phyloP scores from a whole-genome alignment of 2,797 vertebrate genomes.

The Pogonophryne albipinna region DNA sequence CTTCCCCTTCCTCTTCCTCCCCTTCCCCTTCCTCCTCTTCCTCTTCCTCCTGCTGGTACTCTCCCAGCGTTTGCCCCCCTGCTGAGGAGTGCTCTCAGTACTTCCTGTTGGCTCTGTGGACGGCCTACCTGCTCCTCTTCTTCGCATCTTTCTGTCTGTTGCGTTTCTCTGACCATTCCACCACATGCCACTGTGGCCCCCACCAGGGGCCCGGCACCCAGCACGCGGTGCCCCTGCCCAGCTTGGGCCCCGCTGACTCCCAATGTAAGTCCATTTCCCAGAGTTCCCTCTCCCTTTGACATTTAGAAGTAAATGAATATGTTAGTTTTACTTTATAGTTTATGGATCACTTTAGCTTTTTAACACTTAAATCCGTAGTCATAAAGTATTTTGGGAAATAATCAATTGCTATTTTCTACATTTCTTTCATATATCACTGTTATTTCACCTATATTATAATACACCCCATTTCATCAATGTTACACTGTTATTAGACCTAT shows the following conservation, averaged over 20 bases:
- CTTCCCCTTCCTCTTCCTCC: slow-evolving; percentile 64
- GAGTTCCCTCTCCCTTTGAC: neutral
- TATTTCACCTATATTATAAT: too few relatives aligned
- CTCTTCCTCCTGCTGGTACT: slow-evolving; percentile 75
- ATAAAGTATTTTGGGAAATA: too few relatives aligned
- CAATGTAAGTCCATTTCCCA: slow-evolving; percentile 73
- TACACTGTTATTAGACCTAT: too few relatives aligned
- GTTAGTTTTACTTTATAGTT: too few relatives aligned
- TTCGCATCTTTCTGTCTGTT: slow-evolving; percentile 85
- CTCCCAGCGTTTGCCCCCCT: slow-evolving; percentile 79
- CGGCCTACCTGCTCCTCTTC: slow-evolving; percentile 83
- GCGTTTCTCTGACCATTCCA: slow-evolving; percentile 73
- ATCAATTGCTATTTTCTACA: too few relatives aligned
- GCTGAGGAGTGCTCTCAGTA: slow-evolving; percentile 81
- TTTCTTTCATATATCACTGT: too few relatives aligned
- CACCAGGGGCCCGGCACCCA: slow-evolving; percentile 75
- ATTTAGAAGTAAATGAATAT: neutral
- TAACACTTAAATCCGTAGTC: too few relatives aligned
- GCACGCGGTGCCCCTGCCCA: slow-evolving; percentile 45
- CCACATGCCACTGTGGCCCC: slow-evolving; percentile 41
- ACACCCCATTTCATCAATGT: too few relatives aligned
- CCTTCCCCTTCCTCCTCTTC: slow-evolving; percentile 75
- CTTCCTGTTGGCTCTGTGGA: slow-evolving; percentile 82
- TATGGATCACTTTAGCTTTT: too few relatives aligned
- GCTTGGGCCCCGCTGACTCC: slow-evolving; percentile 46